Base-by-base conservation (phyloP, 2,888 invertebrate genomes). In the Orthonychiurus folsomi region DNA sequence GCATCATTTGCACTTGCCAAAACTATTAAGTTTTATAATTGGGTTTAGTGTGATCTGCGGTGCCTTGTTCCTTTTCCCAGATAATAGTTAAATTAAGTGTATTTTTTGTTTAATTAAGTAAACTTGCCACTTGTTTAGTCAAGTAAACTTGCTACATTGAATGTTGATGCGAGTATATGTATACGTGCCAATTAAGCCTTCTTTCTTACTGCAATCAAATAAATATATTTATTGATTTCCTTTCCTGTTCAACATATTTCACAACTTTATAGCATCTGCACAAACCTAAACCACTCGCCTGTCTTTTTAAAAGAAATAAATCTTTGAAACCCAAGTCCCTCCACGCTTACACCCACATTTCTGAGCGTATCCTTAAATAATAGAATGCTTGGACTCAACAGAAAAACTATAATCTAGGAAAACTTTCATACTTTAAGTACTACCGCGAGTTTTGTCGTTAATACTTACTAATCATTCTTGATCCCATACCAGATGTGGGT, bases 1-100 rank as follows among this genome's bases (percentile, higher is more conserved):
- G 0, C n/a, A n/a, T n/a, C 68, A 69, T 57, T 47, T 70, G 15
- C 72, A 72, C 56, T 58, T 72, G 18, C 69, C 70, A 18, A 72
- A 72, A 55, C 63, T 70, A 1, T 48, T 72, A 1, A 68, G 68
- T 59, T 67, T 72, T 50, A 67, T 72, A 23, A 21, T 70, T 2
- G 72, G 72, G n/a, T 72, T 72, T 59, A 66, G 68, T 50, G 62
- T 65, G 2, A 72, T 72, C 59, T 66, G 68, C 56, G 65, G 61
- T 9, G 67, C 69, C 3, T 63, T 72, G 21, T 69, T 70, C 24
- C 47, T 72, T 26, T 72, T 72, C 50, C 72, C 72, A 5, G 72
- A 71, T 55, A 47, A 25, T 12, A 62, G 52, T 12, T 25, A 21
- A 55, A 9, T 37, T 37, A n/a, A n/a, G n/a, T n/a, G n/a, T n/a